Evolutionary conservation across 2,113 vertebrate species (phyloP).

Genomic region (Okapia johnstoni): DNA sequence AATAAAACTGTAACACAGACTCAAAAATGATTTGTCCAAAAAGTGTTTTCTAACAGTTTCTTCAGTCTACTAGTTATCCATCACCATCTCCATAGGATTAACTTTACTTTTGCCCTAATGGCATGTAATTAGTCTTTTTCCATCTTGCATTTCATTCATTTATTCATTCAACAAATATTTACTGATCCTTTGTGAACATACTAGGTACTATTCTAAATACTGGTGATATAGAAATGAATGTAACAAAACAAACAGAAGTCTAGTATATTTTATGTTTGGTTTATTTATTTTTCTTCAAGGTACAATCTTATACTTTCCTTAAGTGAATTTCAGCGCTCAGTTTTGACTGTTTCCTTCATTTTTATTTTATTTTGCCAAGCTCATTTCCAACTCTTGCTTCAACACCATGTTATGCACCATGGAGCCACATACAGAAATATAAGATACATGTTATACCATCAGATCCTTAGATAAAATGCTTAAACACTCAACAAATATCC

Average conservation of each 20-base stretch:
- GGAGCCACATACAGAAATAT: neutral
- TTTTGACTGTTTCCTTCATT: neutral
- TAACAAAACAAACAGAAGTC: neutral
- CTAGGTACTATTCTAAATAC: neutral
- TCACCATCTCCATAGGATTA: neutral
- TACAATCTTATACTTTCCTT: neutral
- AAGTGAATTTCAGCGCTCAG: neutral
- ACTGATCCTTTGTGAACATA: neutral
- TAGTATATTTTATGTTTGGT: neutral
- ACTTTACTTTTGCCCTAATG: neutral
- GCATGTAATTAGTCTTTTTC: neutral
- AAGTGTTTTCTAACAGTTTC: neutral
- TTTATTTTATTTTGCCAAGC: neutral
- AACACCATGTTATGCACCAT: neutral
- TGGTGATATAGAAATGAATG: neutral
- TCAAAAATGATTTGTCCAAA: neutral
- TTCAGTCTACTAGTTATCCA: neutral
- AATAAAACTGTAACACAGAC: neutral
- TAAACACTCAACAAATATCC: neutral
- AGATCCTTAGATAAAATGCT: neutral
- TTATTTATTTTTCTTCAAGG: neutral
- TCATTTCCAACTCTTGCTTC: neutral
- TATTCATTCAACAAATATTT: neutral
- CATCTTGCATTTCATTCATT: neutral
- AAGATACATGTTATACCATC: neutral